Conservation (phyloP, 53 echinoderm and acorn worm species). For the Arbacia lixula region DNA sequence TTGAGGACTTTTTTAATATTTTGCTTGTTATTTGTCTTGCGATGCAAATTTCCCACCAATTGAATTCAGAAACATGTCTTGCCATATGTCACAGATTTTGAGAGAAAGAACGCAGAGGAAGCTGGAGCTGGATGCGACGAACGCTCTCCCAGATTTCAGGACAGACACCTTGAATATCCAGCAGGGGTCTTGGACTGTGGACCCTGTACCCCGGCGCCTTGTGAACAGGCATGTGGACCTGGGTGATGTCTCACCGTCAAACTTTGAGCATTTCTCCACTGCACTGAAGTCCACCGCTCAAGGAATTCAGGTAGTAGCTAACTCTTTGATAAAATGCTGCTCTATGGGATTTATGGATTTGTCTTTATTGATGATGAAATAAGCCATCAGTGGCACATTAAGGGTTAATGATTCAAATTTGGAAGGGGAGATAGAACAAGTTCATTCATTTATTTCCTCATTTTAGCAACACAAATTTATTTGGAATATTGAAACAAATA, state of each 20-base stretch:
- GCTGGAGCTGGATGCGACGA: slow-evolving; percentile 49
- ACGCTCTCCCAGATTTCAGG: slow-evolving; percentile 65
- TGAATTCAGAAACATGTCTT: background rate
- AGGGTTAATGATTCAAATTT: too few relatives aligned
- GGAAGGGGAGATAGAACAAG: too few relatives aligned
- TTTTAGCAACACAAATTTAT: too few relatives aligned
- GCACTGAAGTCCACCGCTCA: slow-evolving; percentile 73
- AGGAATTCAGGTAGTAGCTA: slow-evolving; percentile 69
- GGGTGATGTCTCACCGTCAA: slow-evolving; percentile 80
- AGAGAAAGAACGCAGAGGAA: slow-evolving; percentile 61
- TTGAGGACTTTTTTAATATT: background rate
- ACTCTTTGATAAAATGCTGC: too few relatives aligned
- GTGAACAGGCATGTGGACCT: slow-evolving; percentile 77
- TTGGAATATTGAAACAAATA: too few relatives aligned
- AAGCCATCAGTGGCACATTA: too few relatives aligned
- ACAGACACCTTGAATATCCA: slow-evolving; percentile 67
- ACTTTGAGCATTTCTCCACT: slow-evolving; percentile 58
- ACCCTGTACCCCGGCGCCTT: slow-evolving; percentile 70
- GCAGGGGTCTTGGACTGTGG: slow-evolving; percentile 70
- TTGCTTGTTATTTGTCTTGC: too few relatives aligned
- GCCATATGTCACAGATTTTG: slow-evolving; percentile 62
- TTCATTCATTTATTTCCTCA: too few relatives aligned
- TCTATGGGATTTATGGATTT: too few relatives aligned
- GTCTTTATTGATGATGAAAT: too few relatives aligned
- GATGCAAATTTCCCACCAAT: too few relatives aligned